Evolutionary conservation across 2,888 invertebrate genomes (phyloP).

Genomic region (Emmelina monodactyla): DNA sequence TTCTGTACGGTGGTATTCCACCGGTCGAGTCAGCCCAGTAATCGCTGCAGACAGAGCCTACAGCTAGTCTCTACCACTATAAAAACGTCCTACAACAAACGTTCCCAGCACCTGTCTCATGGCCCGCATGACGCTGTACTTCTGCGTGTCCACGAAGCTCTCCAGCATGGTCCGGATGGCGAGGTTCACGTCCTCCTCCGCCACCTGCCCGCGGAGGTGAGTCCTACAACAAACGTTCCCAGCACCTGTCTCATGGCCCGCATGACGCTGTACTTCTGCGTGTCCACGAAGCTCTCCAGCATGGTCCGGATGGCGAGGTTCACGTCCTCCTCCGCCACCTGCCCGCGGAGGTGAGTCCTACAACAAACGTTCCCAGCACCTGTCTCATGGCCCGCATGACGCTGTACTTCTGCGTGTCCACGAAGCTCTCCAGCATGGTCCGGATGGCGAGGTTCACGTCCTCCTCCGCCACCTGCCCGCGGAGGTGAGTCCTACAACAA

Average conservation of each 20-base stretch:
- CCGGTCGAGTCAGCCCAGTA: no score
- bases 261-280: conserved; percentile 99
- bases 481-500: no score
- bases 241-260: conserved; percentile 91
- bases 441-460: conserved; percentile 98
- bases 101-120: conserved; percentile 94
- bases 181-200: conserved; percentile 96
- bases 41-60: no score
- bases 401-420: conserved; percentile 98
- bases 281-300: conserved; percentile 97
- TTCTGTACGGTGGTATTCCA: no score
- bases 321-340: conserved; percentile 92
- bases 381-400: conserved; percentile 95
- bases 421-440: conserved; percentile 97
- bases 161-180: conserved; percentile 97
- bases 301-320: conserved; percentile 97
- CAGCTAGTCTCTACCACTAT: no score
- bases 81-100: no score
- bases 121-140: conserved; percentile 95
- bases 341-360: conserved; percentile 91
- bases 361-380: no score
- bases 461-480: conserved; percentile 88
- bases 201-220: conserved; percentile 89
- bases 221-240: no score
- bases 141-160: conserved; percentile 98